Base-by-base conservation (phyloP, 2,797 vertebrate genomes). In the Babyrousa celebensis region DNA sequence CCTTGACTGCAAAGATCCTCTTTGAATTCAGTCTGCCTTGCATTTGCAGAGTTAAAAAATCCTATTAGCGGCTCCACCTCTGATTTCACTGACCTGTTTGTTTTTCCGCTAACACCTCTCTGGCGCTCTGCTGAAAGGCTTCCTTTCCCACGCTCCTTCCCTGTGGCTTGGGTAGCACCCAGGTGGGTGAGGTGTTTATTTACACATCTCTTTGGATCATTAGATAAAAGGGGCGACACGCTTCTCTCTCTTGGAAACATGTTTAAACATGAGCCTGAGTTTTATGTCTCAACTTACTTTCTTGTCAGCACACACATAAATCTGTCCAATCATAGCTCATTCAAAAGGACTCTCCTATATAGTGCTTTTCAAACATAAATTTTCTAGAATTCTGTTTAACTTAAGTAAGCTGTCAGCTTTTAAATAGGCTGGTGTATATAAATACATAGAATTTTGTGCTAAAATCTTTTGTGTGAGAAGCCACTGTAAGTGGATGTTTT, bases 151-250 rank as follows among this genome's bases (percentile, higher is more conserved):
- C 18, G 62, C 3, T 63, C 60, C 72, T 80, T 72, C 54, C 62
- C 70, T 36, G 27, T 0, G 16, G 67, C 12, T 56, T 75, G 48
- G 68, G 70, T 32, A 43, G 48, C 6, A 10, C 4, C 5, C 12
- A 91, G 80, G 68, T 65, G 6, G 40, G 12, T 43, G 36, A 83
- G 21, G 56, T 85, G 60, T 85, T 96, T 96, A 72, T 80, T 88
- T 93, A 90, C 65, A 56, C 56, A 72, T 77, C 92, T 90, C 63
- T 94, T 94, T 84, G 79, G 94, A 62, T 93, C 93, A 36, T 90
- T 94, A 84, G 67, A 70, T 85, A 92, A 93, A 94, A 97, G 29
- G 56, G 72, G 58, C 1, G 3, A 86, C n/a, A 82, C 17, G 36
- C 43, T 71, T 58, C 60, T 88, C 43, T 86, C n/a, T 85, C 60